phyloP scores from a whole-genome alignment of 2,797 vertebrate genomes.

The Coracias cyanogaster region DNA sequence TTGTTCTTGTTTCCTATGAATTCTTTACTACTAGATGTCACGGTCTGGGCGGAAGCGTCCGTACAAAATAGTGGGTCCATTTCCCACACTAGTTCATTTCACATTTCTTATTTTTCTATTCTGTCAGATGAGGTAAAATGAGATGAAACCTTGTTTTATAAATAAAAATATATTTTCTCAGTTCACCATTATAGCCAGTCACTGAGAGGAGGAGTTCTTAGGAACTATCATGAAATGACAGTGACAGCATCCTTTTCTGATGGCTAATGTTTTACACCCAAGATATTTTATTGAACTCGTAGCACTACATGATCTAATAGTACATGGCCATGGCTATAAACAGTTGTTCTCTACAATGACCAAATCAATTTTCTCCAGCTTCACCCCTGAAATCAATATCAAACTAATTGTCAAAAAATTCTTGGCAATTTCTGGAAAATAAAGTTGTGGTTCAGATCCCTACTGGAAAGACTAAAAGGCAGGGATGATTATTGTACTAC shows the following conservation, averaged over 20 bases:
- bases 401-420: not conserved
- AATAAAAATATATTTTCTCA: not conserved
- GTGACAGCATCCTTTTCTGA: not conserved
- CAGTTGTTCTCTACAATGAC: not conserved
- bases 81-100: not conserved
- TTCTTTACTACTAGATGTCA: not conserved
- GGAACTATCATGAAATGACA: not conserved
- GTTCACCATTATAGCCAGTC: not conserved
- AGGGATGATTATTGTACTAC: not conserved
- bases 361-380: not conserved
- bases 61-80: too few relatives aligned
- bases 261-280: not conserved
- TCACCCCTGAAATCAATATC: not conserved
- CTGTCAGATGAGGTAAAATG: not conserved
- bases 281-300: not conserved
- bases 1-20: not conserved
- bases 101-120: not conserved
- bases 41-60: too few relatives aligned
- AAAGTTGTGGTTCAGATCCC: not conserved
- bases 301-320: not conserved
- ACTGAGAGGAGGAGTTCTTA: not conserved
- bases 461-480: not conserved
- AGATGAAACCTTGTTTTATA: not conserved
- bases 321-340: not conserved
- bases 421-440: constrained; percentile 15